A percentile compares a stretch with the other conserved stretches of the same genome.
These are phyloP conservation scores for Byasa hedistus DNA, from an alignment of 2,888 invertebrate species.

Conservation along the genomic window DNA sequence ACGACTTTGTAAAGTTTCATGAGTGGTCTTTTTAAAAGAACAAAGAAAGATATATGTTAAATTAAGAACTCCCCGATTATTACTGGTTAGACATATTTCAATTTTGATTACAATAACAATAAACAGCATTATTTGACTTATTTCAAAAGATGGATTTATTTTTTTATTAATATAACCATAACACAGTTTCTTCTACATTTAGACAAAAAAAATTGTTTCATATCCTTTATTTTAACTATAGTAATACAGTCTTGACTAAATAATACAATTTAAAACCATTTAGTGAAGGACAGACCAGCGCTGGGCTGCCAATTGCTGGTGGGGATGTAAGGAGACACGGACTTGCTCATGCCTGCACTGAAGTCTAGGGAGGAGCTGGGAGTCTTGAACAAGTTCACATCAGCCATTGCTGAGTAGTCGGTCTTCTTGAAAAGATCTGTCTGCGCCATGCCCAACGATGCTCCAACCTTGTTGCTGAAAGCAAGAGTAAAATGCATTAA, in stretches of 20 bases:
- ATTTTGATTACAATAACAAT: too few relatives aligned
- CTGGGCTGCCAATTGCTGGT: slow-evolving; percentile 42
- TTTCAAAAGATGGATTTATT: too few relatives aligned
- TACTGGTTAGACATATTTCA: too few relatives aligned
- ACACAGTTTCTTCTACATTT: too few relatives aligned
- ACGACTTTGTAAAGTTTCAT: too few relatives aligned
- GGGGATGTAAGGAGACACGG: slow-evolving; percentile 41
- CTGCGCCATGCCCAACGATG: slow-evolving; percentile 37
- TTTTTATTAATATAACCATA: too few relatives aligned
- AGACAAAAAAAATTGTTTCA: neutral
- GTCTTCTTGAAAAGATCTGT: slow-evolving; percentile 41
- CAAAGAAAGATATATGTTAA: too few relatives aligned
- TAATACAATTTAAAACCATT: slow-evolving; percentile 34
- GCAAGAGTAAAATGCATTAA: too few relatives aligned
- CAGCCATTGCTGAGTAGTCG: slow-evolving; percentile 42
- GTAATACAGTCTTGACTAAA: neutral
- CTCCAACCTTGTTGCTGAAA: slow-evolving; percentile 44
- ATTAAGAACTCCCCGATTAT: too few relatives aligned
- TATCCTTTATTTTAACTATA: slow-evolving; percentile 13
- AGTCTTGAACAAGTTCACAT: slow-evolving; percentile 41
- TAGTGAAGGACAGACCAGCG: slow-evolving; percentile 33
- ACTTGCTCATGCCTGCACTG: slow-evolving; percentile 40
- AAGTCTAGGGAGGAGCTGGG: slow-evolving; percentile 44
- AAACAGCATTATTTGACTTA: too few relatives aligned
- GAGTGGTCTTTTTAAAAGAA: too few relatives aligned